A percentile compares a stretch with the other conserved stretches of the same genome.
Conservation (phyloP, 1,140 invertebrate species). For the Tetramorium alpestre region DNA sequence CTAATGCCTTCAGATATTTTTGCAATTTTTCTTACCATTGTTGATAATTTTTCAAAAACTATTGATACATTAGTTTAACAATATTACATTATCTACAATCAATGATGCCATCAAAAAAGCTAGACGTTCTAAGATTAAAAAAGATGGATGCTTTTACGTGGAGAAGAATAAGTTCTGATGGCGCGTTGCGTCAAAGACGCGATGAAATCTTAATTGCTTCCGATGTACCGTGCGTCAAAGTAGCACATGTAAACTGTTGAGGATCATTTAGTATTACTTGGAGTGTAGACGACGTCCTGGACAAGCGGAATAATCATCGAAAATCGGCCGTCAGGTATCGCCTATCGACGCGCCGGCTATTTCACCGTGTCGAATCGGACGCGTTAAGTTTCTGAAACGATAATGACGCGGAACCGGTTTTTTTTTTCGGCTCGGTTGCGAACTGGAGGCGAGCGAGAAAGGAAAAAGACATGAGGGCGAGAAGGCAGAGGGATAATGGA, state of each 20-base stretch:
- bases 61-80: neutral
- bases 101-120: neutral
- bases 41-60: neutral
- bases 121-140: neutral
- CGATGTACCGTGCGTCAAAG: conserved; percentile 25
- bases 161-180: conserved; percentile 27
- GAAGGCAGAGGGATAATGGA: neutral
- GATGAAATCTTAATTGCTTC: conserved; percentile 55
- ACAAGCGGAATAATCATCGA: conserved; percentile 51
- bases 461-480: neutral
- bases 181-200: neutral
- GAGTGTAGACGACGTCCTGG: neutral
- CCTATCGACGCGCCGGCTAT: conserved; percentile 29
- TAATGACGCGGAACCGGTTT: conserved; percentile 56
- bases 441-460: neutral
- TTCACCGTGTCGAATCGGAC: conserved; percentile 44
- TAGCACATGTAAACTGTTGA: conserved; percentile 24
- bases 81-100: neutral
- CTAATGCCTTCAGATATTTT: neutral
- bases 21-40: neutral
- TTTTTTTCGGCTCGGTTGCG: conserved; percentile 13
- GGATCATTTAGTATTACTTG: neutral
- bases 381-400: conserved; percentile 55
- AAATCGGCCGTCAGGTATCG: conserved; percentile 38
- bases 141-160: neutral